A percentile compares a stretch with the other conserved stretches of the same genome.
Evolutionary conservation across 2,888 invertebrate species (phyloP).

Genomic region (Lycaena phlaeas): DNA sequence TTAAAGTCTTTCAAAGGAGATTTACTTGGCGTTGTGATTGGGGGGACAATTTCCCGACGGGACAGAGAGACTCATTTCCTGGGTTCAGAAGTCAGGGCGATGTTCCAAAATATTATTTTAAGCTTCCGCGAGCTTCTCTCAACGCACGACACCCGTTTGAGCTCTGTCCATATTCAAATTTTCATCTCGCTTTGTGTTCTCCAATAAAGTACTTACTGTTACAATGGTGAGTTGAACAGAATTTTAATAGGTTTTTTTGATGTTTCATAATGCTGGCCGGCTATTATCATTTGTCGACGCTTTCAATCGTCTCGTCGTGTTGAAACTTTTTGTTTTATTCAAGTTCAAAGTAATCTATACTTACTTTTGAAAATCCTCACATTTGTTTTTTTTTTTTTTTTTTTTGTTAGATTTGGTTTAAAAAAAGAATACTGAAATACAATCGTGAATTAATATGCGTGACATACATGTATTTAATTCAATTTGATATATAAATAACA

Average conservation of each 20-base stretch:
- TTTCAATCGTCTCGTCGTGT: too few species aligned
- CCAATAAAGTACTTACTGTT: neutral
- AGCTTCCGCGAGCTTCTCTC: slow-evolving; percentile 57
- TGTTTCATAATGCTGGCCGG: slow-evolving; percentile 4
- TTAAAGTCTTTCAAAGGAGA: slow-evolving; percentile 56
- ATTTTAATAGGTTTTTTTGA: slow-evolving; percentile 14
- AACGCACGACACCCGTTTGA: slow-evolving; percentile 40
- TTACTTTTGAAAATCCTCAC: too few species aligned
- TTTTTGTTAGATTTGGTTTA: too few species aligned
- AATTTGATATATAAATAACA: too few species aligned
- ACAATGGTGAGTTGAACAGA: slow-evolving; percentile 11
- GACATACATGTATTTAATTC: too few species aligned
- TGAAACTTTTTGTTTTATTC: too few species aligned
- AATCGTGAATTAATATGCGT: too few species aligned
- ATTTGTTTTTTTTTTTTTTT: too few species aligned
- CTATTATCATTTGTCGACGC: too few species aligned
- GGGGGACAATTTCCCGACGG: slow-evolving; percentile 66
- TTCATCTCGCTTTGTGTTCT: slow-evolving; percentile 27
- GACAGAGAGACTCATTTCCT: slow-evolving; percentile 67
- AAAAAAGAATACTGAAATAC: too few species aligned
- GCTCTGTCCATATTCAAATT: slow-evolving; percentile 41
- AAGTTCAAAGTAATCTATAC: too few species aligned
- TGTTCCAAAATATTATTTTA: slow-evolving; percentile 63
- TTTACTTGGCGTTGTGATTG: slow-evolving; percentile 62
- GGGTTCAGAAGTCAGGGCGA: slow-evolving; percentile 41